Conservation (phyloP, 1,140 invertebrate genomes). For the Diploscapter pachys region DNA sequence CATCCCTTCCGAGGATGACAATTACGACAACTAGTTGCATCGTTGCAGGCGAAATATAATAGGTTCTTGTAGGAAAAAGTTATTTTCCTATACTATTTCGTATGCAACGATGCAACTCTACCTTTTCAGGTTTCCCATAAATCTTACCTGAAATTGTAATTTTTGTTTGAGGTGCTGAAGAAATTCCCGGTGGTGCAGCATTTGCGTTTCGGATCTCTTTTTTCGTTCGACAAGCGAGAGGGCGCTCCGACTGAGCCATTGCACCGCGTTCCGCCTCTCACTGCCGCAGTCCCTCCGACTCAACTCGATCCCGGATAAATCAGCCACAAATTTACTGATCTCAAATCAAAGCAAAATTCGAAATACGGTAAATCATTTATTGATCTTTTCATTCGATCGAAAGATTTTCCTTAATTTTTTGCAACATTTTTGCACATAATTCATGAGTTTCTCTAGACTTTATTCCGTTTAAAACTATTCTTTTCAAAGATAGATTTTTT, state of each 20-base stretch:
- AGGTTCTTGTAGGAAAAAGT: too few species aligned
- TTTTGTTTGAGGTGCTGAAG: slow-evolving; percentile 72
- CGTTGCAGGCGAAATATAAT: too few species aligned
- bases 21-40: too few species aligned
- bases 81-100: too few species aligned
- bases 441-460: slow-evolving; percentile 31
- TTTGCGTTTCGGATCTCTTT: slow-evolving; percentile 86
- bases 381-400: too few species aligned
- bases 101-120: too few species aligned
- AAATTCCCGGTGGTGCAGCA: slow-evolving; percentile 98
- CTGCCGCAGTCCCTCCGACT: neutral
- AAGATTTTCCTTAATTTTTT: neutral
- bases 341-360: too few species aligned
- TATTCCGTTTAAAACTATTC: neutral
- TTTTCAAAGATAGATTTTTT: neutral
- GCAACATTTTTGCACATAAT: neutral
- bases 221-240: slow-evolving; percentile 65
- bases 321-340: neutral
- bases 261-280: neutral
- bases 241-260: slow-evolving; percentile 19
- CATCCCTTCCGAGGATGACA: too few species aligned
- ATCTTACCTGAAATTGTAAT: too few species aligned
- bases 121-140: too few species aligned
- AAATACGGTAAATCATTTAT: too few species aligned
- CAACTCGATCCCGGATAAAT: neutral